Evolutionary conservation across 2,888 invertebrate species (phyloP).

Genomic region (Nephrotoma appendiculata): DNA sequence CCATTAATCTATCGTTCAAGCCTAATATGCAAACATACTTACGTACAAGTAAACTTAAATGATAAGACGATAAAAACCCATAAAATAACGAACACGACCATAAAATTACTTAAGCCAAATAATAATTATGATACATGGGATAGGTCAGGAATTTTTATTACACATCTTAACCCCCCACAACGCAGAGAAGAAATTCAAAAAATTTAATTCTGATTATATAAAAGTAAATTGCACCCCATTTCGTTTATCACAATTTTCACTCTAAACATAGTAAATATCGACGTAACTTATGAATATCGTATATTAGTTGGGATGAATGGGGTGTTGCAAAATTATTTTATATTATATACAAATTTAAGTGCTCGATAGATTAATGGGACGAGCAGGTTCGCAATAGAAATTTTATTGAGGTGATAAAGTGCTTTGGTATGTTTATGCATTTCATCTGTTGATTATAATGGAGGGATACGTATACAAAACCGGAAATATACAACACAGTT

Average conservation of each 20-base stretch:
- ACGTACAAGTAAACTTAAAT: not conserved
- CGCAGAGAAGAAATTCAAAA: not conserved
- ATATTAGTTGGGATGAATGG: not conserved
- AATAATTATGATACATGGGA: not conserved
- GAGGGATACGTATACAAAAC: not conserved
- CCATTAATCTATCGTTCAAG: too few relatives aligned
- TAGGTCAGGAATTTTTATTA: not conserved
- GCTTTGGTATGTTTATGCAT: not conserved
- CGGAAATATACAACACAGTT: not conserved
- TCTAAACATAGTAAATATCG: not conserved
- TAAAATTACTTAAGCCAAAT: not conserved
- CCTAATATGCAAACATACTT: not conserved
- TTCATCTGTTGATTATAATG: not conserved
- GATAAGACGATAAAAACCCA: not conserved
- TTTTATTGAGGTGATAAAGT: not conserved
- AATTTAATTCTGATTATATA: not conserved
- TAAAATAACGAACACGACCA: not conserved
- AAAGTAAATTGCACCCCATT: not conserved
- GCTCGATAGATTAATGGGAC: not conserved
- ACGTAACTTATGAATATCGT: not conserved
- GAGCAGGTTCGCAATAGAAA: not conserved
- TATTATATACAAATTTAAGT: not conserved
- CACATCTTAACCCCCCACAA: not conserved
- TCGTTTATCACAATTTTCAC: not conserved
- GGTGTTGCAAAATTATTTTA: not conserved